Conservation (phyloP, 2,888 invertebrate genomes). For the Galerucella calmariensis region DNA sequence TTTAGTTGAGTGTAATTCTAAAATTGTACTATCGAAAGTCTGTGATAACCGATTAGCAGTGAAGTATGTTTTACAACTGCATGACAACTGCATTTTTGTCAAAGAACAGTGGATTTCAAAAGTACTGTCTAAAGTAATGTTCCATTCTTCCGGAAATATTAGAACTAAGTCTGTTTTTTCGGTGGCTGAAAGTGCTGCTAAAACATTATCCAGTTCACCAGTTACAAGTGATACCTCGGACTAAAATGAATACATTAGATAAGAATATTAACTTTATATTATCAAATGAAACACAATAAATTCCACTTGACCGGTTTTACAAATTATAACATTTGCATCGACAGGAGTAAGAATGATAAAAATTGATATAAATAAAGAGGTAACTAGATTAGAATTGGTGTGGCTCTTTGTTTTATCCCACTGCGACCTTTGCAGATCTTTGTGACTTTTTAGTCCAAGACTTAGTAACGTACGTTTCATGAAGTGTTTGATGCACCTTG, state of each 20-base stretch:
- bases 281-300: no score
- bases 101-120: conserved; percentile 56
- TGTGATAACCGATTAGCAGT: conserved; percentile 48
- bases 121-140: conserved; percentile 47
- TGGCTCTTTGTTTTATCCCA: no score
- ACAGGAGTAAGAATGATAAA: no score
- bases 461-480: no score
- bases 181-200: conserved; percentile 46
- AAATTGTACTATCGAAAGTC: conserved; percentile 49
- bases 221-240: conserved; percentile 21
- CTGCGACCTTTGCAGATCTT: no score
- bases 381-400: no score
- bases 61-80: conserved; percentile 47
- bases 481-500: no score
- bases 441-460: no score
- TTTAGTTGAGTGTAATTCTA: conserved; percentile 44
- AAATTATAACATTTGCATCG: no score
- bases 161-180: conserved; percentile 49
- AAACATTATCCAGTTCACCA: conserved; percentile 46
- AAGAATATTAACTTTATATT: no score
- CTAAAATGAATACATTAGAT: conserved; percentile 25
- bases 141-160: conserved; percentile 46
- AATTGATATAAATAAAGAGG: no score
- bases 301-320: no score
- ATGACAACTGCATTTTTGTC: conserved; percentile 44